phyloP scores from a whole-genome alignment of 2,888 invertebrate species.

The Idaea dimidiata region DNA sequence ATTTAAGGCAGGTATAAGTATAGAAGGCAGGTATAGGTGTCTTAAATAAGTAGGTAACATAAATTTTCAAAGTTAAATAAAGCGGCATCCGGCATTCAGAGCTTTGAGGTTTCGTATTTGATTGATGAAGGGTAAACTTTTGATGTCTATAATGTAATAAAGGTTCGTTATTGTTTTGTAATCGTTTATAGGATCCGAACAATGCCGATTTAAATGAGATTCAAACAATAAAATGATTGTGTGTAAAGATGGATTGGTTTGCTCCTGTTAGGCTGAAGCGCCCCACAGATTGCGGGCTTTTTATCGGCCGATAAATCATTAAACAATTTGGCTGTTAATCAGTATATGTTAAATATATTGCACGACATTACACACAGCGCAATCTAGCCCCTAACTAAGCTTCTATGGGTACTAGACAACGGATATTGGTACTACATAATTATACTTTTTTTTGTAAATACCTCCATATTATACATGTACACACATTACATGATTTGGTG shows the following conservation, averaged over 20 bases:
- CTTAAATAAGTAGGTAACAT: not conserved
- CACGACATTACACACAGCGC: too few relatives aligned
- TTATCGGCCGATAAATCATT: not conserved
- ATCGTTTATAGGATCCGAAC: not conserved
- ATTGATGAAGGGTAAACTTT: constrained; percentile 12
- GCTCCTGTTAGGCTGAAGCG: not conserved
- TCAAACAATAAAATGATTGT: not conserved
- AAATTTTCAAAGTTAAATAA: not conserved
- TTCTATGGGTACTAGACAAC: too few relatives aligned
- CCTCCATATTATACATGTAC: too few relatives aligned
- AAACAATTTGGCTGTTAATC: too few relatives aligned
- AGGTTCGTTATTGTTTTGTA: not conserved
- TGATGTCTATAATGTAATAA: not conserved
- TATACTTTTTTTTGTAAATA: too few relatives aligned
- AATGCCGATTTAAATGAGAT: not conserved
- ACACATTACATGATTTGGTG: too few relatives aligned
- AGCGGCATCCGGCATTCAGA: not conserved
- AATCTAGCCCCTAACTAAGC: too few relatives aligned
- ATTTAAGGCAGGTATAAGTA: too few relatives aligned
- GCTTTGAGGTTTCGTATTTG: not conserved
- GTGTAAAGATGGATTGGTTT: not conserved
- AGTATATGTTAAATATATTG: too few relatives aligned
- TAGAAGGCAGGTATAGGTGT: not conserved
- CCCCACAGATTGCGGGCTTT: not conserved
- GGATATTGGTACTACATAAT: too few relatives aligned